Conservation (phyloP, 2,113 vertebrate species). For the Corythornis vintsioides region DNA sequence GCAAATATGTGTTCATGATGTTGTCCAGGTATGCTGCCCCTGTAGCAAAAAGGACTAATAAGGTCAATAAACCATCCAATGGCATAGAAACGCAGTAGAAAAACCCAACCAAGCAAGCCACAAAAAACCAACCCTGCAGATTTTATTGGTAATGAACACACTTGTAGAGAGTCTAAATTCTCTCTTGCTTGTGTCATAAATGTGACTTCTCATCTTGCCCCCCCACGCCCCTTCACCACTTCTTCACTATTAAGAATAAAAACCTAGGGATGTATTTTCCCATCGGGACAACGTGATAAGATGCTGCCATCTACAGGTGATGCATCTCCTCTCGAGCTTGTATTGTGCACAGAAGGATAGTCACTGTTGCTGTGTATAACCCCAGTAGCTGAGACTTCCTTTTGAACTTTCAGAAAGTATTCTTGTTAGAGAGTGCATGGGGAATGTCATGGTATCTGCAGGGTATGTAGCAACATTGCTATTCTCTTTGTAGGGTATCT, state of each 20-base stretch:
- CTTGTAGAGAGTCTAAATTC: neutral
- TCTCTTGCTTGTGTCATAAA: neutral
- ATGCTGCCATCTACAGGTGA: constrained; percentile 43
- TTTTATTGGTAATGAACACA: neutral
- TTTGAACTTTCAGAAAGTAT: neutral
- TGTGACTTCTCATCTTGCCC: neutral
- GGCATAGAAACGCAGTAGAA: neutral
- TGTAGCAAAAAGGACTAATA: neutral
- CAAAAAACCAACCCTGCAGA: neutral
- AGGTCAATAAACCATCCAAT: neutral
- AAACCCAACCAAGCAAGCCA: neutral
- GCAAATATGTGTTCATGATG: neutral
- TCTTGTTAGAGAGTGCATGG: neutral
- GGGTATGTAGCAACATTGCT: neutral
- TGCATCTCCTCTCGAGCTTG: neutral
- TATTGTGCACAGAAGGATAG: accelerated
- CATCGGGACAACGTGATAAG: neutral
- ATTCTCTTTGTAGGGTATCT: neutral
- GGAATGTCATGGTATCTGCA: neutral
- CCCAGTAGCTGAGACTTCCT: neutral
- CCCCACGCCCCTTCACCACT: accelerated
- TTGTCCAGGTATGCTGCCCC: neutral
- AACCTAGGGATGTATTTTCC: neutral
- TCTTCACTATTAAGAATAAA: neutral
- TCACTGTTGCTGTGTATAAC: neutral